phyloP scores from a whole-genome alignment of 2,113 vertebrate species.

The Excalfactoria chinensis region DNA sequence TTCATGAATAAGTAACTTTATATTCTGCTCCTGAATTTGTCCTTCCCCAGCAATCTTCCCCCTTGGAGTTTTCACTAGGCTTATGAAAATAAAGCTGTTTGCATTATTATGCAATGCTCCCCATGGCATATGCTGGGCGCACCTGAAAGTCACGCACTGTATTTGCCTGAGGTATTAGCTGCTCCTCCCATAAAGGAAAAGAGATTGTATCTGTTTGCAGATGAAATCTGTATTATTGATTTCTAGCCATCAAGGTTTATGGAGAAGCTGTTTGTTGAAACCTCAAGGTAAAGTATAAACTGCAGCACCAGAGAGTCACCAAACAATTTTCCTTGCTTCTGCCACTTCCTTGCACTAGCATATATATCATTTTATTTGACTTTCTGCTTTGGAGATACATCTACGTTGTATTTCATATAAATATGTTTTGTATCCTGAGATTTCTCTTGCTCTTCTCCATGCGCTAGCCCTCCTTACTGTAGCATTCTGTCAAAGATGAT shows the following conservation, averaged over 20 bases:
- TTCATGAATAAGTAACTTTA: not conserved
- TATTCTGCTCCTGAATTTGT: not conserved
- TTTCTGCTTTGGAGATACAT: not conserved
- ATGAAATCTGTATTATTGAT: conserved; percentile 61
- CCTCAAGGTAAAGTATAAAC: conserved; percentile 35
- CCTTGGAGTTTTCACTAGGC: not conserved
- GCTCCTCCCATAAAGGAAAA: conserved; percentile 31
- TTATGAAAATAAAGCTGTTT: not conserved
- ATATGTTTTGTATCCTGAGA: not conserved
- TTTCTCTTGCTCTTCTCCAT: conserved; percentile 24
- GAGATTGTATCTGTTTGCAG: conserved; percentile 60
- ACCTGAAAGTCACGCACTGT: conserved; percentile 1
- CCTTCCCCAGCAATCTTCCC: not conserved
- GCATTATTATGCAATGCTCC: not conserved
- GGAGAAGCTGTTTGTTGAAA: conserved; percentile 49
- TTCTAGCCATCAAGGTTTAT: conserved; percentile 11
- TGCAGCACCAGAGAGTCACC: conserved; percentile 4
- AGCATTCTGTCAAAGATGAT: conserved; percentile 42
- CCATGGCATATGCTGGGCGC: not conserved
- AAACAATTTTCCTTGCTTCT: conserved; percentile 3
- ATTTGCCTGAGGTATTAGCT: conserved; percentile 15
- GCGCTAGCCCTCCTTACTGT: not conserved
- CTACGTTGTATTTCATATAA: not conserved
- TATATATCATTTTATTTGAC: not conserved
- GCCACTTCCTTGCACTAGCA: not conserved